Base-by-base conservation (phyloP, 2,888 invertebrate species). In the Pheosia gnoma region DNA sequence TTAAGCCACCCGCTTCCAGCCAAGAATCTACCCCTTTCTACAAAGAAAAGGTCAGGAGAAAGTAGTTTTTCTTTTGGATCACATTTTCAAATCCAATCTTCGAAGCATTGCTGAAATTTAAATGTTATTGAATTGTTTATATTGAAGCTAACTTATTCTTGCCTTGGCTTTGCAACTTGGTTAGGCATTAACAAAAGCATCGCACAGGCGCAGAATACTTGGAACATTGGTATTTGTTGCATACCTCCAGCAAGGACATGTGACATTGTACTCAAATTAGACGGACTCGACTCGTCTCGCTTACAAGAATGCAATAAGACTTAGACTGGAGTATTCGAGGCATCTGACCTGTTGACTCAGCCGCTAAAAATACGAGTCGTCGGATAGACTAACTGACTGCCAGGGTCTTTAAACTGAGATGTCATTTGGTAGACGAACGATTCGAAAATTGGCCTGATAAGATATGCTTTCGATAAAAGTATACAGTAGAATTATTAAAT, bases 231-330 rank as follows among this genome's bases (percentile, higher is more conserved):
- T 66, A 60, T 73, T 64, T 68, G 65, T 69, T 69, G 67, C 71
- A 75, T 77, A 67, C 62, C 57, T 61, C 55, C 57, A 36, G 62
- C 75, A 74, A 77, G 77, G 77, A 63, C 72, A 72, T 60, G 59
- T 62, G 64, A 70, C 70, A 75, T 68, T 70, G 60, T 60, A 55
- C 70, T 67, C 61, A 59, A 74, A 72, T 74, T 65, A 77, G 68
- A 61, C 51, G 59, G 49, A 25, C 25, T 25, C 25, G 25, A 25
- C 55, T 13, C 47, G 58, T 57, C 65, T 45, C 49, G 39, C 39
- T n/a, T 43, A 5, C 25, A 43, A 61, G 72, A 74, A 75, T 77
- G 75, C 77, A 75, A 74, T 55, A 75, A 71, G 74, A 70, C 59
- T 10, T 58, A 59, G 49, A 39, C 25, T 38, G 52, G 0, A 38